Conservation (phyloP, 2,113 vertebrate genomes). For the Mustelus asterias region DNA sequence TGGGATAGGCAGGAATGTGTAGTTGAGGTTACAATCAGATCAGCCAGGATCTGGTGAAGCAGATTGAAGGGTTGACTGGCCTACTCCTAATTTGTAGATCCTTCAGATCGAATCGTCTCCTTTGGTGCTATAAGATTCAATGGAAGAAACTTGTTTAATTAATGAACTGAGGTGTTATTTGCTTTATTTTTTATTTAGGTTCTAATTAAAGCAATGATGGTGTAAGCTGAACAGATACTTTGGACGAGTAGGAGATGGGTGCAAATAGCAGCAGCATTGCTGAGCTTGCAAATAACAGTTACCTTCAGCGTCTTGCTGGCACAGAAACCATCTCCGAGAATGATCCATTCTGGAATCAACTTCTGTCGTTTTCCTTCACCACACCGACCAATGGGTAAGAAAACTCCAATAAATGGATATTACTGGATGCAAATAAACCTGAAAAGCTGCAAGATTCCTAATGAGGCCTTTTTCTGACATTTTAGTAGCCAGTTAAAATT, state of each 20-base stretch:
- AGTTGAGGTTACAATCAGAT: too few species aligned
- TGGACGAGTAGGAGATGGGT: slow-evolving; percentile 69
- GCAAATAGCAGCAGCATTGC: slow-evolving; percentile 86
- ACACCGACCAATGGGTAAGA: slow-evolving; percentile 85
- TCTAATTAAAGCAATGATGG: neutral
- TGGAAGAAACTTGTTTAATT: too few species aligned
- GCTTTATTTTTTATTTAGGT: neutral
- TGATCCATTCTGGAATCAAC: slow-evolving; percentile 98
- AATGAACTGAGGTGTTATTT: neutral
- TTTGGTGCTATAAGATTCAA: too few species aligned
- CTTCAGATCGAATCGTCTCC: too few species aligned
- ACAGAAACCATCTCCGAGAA: slow-evolving; percentile 82
- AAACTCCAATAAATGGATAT: neutral
- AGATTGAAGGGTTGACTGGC: too few species aligned
- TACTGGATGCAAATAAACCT: neutral
- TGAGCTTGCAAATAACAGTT: slow-evolving; percentile 85
- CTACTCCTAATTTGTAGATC: too few species aligned
- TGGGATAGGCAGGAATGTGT: too few species aligned
- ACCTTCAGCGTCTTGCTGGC: slow-evolving; percentile 77
- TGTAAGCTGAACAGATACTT: neutral
- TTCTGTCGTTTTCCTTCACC: slow-evolving; percentile 90
- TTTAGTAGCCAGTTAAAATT: neutral
- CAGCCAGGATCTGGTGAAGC: too few species aligned
- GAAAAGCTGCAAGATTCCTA: neutral
- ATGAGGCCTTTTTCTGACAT: neutral